phyloP scores from a whole-genome alignment of 2,113 vertebrate genomes.

The Eurypyga helias region DNA sequence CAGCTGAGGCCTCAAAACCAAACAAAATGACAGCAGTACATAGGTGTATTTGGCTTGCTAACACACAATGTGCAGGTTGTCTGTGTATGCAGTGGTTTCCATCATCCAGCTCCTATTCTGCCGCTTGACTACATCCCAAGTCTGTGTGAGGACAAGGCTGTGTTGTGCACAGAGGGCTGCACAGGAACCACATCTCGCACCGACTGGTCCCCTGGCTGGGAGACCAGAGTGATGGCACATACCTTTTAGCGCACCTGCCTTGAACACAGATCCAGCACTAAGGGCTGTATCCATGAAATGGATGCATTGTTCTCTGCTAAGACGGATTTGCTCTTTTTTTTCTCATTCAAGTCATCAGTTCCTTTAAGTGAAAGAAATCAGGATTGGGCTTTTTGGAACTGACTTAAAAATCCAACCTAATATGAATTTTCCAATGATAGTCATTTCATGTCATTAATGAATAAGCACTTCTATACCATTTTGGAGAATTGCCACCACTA shows the following conservation, averaged over 20 bases:
- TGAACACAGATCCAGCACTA: background rate
- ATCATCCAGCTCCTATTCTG: background rate
- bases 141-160: background rate
- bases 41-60: background rate
- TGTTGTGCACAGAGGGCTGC: background rate
- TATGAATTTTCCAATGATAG: background rate
- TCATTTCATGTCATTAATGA: background rate
- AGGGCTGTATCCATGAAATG: background rate
- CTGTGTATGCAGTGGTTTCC: background rate
- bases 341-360: background rate
- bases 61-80: background rate
- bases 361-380: background rate
- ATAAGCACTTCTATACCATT: slow-evolving; percentile 10
- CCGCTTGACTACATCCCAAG: background rate
- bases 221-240: background rate
- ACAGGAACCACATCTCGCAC: background rate
- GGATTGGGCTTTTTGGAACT: background rate
- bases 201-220: fast-evolving
- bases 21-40: background rate
- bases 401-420: background rate
- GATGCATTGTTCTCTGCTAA: background rate
- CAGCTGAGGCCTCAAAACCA: background rate
- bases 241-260: background rate
- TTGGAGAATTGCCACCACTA: slow-evolving; percentile 22
- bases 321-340: background rate